Evolutionary conservation across 37 sponge, comb jelly and placozoan species (phyloP).

Genomic region (Spongilla lacustris): DNA sequence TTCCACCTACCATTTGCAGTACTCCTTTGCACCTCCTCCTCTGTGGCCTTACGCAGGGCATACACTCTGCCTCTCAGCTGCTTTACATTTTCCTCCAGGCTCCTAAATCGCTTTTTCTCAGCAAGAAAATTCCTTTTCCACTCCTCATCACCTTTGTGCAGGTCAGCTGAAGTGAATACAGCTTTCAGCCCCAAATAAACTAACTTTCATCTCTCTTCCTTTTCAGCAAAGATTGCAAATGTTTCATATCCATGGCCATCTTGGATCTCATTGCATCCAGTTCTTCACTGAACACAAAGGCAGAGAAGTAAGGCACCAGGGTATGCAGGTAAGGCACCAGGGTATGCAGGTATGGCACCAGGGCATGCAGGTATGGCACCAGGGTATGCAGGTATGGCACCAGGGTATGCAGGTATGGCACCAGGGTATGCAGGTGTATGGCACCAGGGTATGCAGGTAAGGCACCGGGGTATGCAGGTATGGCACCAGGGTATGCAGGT

Average conservation of each 20-base stretch:
- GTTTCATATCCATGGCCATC: constrained; percentile 1
- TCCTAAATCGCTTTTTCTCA: constrained; percentile 33
- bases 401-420: no score
- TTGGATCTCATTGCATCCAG: not conserved
- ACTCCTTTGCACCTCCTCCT: not conserved
- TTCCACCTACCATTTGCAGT: not conserved
- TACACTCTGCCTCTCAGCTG: constrained; percentile 1
- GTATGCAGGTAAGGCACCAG: not conserved
- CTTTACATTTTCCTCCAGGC: constrained; percentile 4
- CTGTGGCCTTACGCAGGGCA: not conserved
- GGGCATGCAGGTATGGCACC: not conserved
- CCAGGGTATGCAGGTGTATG: no score
- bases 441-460: not conserved
- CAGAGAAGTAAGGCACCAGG: not conserved
- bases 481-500: not conserved
- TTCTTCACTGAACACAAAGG: constrained; percentile 12
- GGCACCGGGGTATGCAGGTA: no score
- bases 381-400: not conserved
- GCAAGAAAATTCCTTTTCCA: constrained; percentile 32
- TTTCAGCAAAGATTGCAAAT: constrained; percentile 3
- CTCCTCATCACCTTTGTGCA: constrained; percentile 2
- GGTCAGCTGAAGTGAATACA: not conserved
- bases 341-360: not conserved
- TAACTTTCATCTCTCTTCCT: constrained; percentile 23
- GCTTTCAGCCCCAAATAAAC: not conserved